These are phyloP conservation scores for Empidonax traillii DNA, from an alignment of 2,113 vertebrate genomes.

Conservation along the genomic window DNA sequence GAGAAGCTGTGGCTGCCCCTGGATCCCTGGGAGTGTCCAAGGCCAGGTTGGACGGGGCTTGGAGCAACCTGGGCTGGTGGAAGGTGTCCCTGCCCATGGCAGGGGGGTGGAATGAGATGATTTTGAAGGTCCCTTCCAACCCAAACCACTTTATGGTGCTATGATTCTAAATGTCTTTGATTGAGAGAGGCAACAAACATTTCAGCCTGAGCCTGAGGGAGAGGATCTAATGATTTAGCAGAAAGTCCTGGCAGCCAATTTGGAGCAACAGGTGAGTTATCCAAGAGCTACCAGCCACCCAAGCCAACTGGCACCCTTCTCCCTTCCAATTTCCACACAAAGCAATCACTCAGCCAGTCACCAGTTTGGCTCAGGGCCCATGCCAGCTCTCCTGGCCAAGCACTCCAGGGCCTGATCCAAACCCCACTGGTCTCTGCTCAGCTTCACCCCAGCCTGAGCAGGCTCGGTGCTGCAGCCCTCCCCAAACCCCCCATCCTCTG, in stretches of 20 bases:
- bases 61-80: rapidly evolving
- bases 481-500: rapidly evolving
- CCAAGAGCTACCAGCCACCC: neutral
- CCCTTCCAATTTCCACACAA: neutral
- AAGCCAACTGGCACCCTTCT: neutral
- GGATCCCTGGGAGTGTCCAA: neutral
- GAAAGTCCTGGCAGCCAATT: neutral
- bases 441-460: neutral
- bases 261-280: neutral
- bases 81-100: neutral
- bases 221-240: neutral
- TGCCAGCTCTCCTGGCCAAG: neutral
- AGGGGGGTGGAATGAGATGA: neutral
- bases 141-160: neutral
- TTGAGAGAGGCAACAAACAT: rapidly evolving
- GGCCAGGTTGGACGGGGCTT: rapidly evolving
- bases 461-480: neutral
- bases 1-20: neutral
- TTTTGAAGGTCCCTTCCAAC: neutral
- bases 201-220: neutral
- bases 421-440: neutral
- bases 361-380: rapidly evolving
- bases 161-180: neutral
- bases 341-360: neutral
- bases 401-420: neutral